A percentile compares a stretch with the other conserved stretches of the same genome.
Evolutionary conservation across 2,113 vertebrate species (phyloP).

Genomic region (Planiliza haematocheilus): DNA sequence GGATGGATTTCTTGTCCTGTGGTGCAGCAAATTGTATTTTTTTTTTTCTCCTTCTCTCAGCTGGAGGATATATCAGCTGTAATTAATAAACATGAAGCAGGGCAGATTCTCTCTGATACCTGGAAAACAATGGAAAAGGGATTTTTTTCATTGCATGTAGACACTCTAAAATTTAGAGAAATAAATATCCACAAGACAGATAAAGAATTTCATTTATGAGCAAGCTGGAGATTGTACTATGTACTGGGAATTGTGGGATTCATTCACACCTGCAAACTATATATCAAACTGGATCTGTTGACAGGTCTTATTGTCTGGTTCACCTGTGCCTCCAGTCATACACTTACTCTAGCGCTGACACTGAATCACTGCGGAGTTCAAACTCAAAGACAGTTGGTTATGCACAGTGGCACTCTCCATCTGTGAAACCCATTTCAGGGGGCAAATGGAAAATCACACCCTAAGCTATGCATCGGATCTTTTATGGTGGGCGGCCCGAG

Average conservation of each 20-base stretch:
- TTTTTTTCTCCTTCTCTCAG: slow-evolving; percentile 20
- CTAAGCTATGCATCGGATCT: neutral
- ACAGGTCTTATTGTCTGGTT: slow-evolving; percentile 35
- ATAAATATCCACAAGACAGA: neutral
- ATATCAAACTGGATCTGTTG: slow-evolving; percentile 34
- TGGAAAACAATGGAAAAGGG: slow-evolving; percentile 25
- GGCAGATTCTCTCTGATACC: slow-evolving; percentile 35
- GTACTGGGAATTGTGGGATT: slow-evolving; percentile 24
- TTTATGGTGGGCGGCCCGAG: neutral
- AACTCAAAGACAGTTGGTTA: slow-evolving; percentile 39
- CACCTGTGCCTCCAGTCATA: slow-evolving; percentile 54
- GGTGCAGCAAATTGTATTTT: slow-evolving; percentile 72
- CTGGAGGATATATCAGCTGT: slow-evolving; percentile 45
- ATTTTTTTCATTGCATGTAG: slow-evolving; percentile 17
- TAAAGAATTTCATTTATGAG: slow-evolving; percentile 9
- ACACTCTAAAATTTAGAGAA: slow-evolving; percentile 7
- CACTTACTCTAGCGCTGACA: slow-evolving; percentile 35
- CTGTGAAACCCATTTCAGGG: slow-evolving; percentile 56
- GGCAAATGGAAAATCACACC: slow-evolving; percentile 45
- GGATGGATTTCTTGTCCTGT: slow-evolving; percentile 62
- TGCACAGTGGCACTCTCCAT: slow-evolving; percentile 34
- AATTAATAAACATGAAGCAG: slow-evolving; percentile 74
- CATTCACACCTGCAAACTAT: slow-evolving; percentile 8
- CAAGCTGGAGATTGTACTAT: slow-evolving; percentile 6
- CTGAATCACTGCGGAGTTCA: slow-evolving; percentile 23